Conservation (phyloP, 1,140 invertebrate species). For the Linepithema humile region DNA sequence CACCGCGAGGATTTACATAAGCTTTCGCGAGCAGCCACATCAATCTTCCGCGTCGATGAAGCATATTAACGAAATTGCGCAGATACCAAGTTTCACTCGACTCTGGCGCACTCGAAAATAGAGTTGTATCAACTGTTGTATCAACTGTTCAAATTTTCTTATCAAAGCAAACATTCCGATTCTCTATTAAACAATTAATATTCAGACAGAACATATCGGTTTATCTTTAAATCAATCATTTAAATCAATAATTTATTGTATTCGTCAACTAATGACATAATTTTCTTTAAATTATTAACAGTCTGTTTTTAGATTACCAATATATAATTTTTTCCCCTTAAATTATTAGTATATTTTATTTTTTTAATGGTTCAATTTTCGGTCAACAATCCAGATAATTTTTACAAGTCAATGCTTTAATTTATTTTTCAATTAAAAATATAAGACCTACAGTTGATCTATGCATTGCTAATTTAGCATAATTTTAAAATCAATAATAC, state of each 20-base stretch:
- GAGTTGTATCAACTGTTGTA: background rate
- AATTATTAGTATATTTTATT: too few relatives aligned
- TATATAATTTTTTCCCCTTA: too few relatives aligned
- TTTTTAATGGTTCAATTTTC: too few relatives aligned
- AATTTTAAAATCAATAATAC: background rate
- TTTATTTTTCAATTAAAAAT: background rate
- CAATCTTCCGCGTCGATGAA: slow-evolving; percentile 1
- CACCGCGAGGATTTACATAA: slow-evolving; percentile 10
- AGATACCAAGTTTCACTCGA: background rate
- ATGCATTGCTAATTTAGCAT: background rate
- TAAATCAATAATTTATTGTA: background rate
- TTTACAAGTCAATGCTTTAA: background rate
- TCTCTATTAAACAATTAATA: background rate
- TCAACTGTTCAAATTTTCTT: background rate
- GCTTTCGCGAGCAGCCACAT: slow-evolving; percentile 26
- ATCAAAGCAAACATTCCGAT: background rate
- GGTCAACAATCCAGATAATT: background rate
- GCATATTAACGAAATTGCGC: slow-evolving; percentile 22
- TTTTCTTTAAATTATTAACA: too few relatives aligned
- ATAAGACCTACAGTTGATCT: too few relatives aligned
- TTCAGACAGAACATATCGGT: background rate
- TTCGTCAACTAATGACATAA: too few relatives aligned
- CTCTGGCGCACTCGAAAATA: background rate
- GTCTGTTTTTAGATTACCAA: too few relatives aligned
- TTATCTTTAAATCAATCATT: background rate